phyloP scores from a whole-genome alignment of 2,797 vertebrate genomes.

The Paramormyrops hopkinsi region DNA sequence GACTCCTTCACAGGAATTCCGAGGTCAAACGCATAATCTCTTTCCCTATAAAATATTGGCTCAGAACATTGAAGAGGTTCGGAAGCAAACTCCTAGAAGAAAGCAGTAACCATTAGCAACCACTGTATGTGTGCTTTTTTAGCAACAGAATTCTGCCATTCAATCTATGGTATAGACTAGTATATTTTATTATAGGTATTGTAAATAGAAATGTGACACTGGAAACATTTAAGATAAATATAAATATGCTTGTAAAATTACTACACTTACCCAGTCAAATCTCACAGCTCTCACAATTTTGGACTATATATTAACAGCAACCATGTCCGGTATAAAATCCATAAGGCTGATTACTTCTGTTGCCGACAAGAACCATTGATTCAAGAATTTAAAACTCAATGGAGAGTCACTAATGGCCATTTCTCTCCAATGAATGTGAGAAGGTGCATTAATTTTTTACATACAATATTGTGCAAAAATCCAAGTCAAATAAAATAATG shows the following conservation, averaged over 20 bases:
- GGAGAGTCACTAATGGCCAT: neutral
- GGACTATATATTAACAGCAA: neutral
- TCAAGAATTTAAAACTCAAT: neutral
- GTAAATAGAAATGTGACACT: neutral
- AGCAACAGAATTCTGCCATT: neutral
- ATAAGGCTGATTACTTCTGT: neutral
- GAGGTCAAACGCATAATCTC: neutral
- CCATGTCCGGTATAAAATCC: neutral
- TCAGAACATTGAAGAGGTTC: neutral
- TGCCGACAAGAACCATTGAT: neutral
- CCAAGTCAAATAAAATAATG: neutral
- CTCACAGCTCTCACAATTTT: neutral
- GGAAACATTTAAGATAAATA: neutral
- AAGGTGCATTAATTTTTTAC: neutral
- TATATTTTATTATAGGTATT: neutral
- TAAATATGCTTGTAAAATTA: neutral
- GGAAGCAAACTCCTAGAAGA: neutral
- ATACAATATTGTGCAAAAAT: neutral
- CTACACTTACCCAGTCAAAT: neutral
- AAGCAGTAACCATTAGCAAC: constrained; percentile 8
- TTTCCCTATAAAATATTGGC: constrained; percentile 2
- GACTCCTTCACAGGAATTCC: constrained; percentile 3
- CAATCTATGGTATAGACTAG: neutral
- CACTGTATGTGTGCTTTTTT: neutral
- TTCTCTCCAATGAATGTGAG: neutral